Conservation (phyloP, 2,113 vertebrate genomes). For the Oreochromis aureus region DNA sequence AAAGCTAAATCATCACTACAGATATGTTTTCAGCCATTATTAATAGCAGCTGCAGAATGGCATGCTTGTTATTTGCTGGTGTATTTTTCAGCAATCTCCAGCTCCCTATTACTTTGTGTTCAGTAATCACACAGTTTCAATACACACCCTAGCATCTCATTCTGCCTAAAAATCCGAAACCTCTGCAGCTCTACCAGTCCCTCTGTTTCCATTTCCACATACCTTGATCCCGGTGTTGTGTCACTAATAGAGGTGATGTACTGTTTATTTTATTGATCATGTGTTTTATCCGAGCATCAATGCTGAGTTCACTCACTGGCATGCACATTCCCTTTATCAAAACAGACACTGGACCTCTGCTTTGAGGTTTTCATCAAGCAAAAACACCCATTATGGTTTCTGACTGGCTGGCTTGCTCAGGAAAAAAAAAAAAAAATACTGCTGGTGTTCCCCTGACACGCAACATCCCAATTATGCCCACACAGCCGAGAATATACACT, state of each 20-base stretch:
- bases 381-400: slow-evolving; percentile 58
- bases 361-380: slow-evolving; percentile 67
- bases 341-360: slow-evolving; percentile 65
- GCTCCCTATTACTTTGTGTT: slow-evolving; percentile 36
- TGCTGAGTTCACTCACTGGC: slow-evolving; percentile 63
- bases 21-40: slow-evolving; percentile 9
- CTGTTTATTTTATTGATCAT: slow-evolving; percentile 73
- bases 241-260: slow-evolving; percentile 71
- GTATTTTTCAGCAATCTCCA: slow-evolving; percentile 10
- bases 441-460: slow-evolving; percentile 58
- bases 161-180: slow-evolving; percentile 39
- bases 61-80: slow-evolving; percentile 26
- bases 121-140: slow-evolving; percentile 50
- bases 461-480: slow-evolving; percentile 65
- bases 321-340: slow-evolving; percentile 60
- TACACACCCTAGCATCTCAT: slow-evolving; percentile 32
- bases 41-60: neutral
- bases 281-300: slow-evolving; percentile 66
- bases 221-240: slow-evolving; percentile 64
- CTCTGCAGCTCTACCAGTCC: slow-evolving; percentile 8
- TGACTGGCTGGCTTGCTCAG: slow-evolving; percentile 39
- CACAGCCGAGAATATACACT: slow-evolving; percentile 46
- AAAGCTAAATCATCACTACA: slow-evolving; percentile 8
- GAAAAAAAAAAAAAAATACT: slow-evolving; percentile 11
- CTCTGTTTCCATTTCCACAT: slow-evolving; percentile 57